Percentiles rank a stretch among this genome's conserved stretches.
Evolutionary conservation across 1,140 invertebrate genomes (phyloP).

Genomic region (Nasonia giraulti): DNA sequence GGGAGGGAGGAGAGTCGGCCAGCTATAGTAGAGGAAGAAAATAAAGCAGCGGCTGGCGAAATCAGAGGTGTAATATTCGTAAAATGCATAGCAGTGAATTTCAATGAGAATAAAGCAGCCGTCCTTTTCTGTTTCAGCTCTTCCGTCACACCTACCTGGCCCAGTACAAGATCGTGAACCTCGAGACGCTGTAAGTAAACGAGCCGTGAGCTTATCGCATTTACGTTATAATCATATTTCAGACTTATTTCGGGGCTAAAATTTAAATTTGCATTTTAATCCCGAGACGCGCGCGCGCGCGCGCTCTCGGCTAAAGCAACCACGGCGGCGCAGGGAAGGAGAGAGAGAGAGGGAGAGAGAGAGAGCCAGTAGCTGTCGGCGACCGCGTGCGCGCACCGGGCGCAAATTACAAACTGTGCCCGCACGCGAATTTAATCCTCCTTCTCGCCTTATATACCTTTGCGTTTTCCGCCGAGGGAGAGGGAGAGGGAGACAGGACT

Average conservation of each 20-base stretch:
- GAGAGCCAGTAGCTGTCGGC: background rate
- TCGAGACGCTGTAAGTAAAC: slow-evolving; percentile 75
- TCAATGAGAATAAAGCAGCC: slow-evolving; percentile 27
- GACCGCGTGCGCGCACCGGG: slow-evolving; percentile 25
- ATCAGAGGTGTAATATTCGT: slow-evolving; percentile 19
- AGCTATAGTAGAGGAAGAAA: background rate
- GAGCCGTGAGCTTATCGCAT: slow-evolving; percentile 59
- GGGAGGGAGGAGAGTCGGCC: background rate
- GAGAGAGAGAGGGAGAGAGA: too few species aligned
- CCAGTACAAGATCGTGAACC: slow-evolving; percentile 76
- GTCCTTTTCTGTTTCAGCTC: slow-evolving; percentile 73
- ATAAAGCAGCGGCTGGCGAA: background rate
- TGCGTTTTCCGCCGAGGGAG: background rate
- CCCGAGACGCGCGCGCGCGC: background rate
- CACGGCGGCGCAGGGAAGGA: background rate
- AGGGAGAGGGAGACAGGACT: background rate
- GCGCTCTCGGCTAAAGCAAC: background rate
- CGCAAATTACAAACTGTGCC: slow-evolving; percentile 61
- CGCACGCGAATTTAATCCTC: slow-evolving; percentile 60
- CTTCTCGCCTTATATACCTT: slow-evolving; percentile 32
- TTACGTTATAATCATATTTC: slow-evolving; percentile 67
- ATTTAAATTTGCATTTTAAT: slow-evolving; percentile 69
- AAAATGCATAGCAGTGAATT: slow-evolving; percentile 39
- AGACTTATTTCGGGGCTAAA: slow-evolving; percentile 61
- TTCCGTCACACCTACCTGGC: slow-evolving; percentile 77